phyloP scores from a whole-genome alignment of 2,888 invertebrate genomes.

The Sinhomidia bicolor region DNA sequence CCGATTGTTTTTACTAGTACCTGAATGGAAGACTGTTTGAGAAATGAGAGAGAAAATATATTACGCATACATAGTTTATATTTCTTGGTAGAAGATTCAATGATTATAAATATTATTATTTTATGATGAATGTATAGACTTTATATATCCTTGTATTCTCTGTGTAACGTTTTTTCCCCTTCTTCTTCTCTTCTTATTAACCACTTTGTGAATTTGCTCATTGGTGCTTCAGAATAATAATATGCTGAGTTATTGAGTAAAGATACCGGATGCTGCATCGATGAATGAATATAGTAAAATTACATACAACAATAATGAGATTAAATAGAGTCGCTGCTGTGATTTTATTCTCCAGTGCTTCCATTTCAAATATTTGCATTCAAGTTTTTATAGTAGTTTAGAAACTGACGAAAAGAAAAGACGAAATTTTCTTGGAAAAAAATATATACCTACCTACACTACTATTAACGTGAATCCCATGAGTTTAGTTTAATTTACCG shows the following conservation, averaged over 20 bases:
- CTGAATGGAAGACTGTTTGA: constrained; percentile 59
- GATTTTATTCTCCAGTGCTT: constrained; percentile 5
- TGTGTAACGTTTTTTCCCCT: background rate
- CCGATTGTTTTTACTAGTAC: constrained; percentile 42
- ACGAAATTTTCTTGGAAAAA: no score
- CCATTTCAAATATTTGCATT: background rate
- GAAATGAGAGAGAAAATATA: background rate
- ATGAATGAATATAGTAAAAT: background rate
- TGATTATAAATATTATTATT: no score
- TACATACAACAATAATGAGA: background rate
- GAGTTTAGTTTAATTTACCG: background rate
- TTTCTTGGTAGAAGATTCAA: background rate
- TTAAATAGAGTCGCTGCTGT: background rate
- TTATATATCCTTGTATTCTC: no score
- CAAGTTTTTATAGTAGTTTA: background rate
- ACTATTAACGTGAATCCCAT: no score
- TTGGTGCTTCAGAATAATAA: no score
- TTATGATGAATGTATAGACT: no score
- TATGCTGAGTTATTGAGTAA: background rate
- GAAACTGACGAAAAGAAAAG: background rate
- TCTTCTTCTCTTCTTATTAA: background rate
- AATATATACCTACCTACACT: no score
- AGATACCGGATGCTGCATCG: background rate
- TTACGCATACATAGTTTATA: no score
- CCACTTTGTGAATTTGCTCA: background rate